Evolutionary conservation across 30 jellyfish, hydroid and myxozoan species (phyloP).

Genomic region (Clytia hemisphaerica): DNA sequence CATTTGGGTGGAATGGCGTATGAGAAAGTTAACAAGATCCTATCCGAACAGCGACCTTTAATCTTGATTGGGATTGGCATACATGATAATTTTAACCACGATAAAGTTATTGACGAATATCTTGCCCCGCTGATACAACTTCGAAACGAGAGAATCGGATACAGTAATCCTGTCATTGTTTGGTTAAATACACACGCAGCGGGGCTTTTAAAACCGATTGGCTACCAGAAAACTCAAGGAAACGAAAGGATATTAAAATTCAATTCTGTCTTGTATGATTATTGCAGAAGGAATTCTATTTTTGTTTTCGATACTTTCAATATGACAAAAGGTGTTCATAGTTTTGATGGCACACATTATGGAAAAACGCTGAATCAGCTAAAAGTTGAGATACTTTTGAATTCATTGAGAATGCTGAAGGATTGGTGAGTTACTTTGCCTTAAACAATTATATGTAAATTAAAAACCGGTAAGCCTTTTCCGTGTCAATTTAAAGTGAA

Average conservation of each 20-base stretch:
- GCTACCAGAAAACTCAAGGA: constrained; percentile 61
- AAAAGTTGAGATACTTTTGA: constrained; percentile 55
- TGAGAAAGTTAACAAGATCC: constrained; percentile 26
- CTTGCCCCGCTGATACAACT: constrained; percentile 44
- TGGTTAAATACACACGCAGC: constrained; percentile 92
- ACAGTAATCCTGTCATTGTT: constrained; percentile 24
- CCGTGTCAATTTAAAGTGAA: too few species aligned
- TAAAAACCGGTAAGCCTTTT: too few species aligned
- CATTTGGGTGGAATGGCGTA: constrained; percentile 41
- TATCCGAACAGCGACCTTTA: constrained; percentile 51
- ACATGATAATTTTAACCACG: constrained; percentile 70
- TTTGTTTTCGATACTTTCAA: constrained; percentile 59
- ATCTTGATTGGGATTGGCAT: constrained; percentile 76
- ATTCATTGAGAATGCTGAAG: too few species aligned
- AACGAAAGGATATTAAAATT: constrained; percentile 34
- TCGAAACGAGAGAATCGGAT: not conserved
- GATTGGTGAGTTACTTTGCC: too few species aligned
- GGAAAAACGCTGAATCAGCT: constrained; percentile 67
- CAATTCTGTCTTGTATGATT: constrained; percentile 35
- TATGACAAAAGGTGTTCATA: constrained; percentile 73
- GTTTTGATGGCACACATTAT: constrained; percentile 97
- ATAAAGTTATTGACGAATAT: constrained; percentile 46
- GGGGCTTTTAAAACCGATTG: constrained; percentile 72
- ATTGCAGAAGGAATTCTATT: constrained; percentile 39
- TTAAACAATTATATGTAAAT: too few species aligned